phyloP scores from a whole-genome alignment of 2,888 invertebrate genomes.

The Thecocarcelia acutangulata region DNA sequence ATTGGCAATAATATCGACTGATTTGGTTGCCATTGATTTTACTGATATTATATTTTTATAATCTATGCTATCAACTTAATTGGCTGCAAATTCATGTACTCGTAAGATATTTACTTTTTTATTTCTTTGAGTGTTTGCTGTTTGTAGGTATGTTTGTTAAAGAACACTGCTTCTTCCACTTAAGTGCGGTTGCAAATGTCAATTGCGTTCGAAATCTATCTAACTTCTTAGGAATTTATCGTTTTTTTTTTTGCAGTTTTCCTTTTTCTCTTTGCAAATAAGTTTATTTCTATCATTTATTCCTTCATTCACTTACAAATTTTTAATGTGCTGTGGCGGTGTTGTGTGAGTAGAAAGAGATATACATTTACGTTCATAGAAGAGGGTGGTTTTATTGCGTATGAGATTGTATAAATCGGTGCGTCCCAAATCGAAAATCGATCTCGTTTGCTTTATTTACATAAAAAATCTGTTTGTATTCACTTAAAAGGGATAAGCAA shows the following conservation, averaged over 20 bases:
- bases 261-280: slow-evolving; percentile 29
- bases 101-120: neutral
- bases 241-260: slow-evolving; percentile 21
- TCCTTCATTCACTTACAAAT: slow-evolving; percentile 55
- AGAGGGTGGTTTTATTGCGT: slow-evolving; percentile 32
- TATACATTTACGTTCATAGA: neutral
- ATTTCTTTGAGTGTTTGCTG: slow-evolving; percentile 37
- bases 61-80: no score
- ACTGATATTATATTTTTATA: no score
- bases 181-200: slow-evolving; percentile 73
- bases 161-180: slow-evolving; percentile 59
- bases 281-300: slow-evolving; percentile 54
- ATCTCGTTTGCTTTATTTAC: slow-evolving; percentile 81
- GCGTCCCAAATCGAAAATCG: slow-evolving; percentile 75
- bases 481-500: slow-evolving; percentile 82
- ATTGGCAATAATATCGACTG: no score
- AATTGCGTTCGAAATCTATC: slow-evolving; percentile 70
- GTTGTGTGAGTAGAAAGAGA: neutral
- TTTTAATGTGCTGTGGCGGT: slow-evolving; percentile 44
- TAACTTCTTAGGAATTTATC: slow-evolving; percentile 67
- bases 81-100: no score
- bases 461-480: slow-evolving; percentile 82
- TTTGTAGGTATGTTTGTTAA: slow-evolving; percentile 21
- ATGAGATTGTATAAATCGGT: slow-evolving; percentile 35
- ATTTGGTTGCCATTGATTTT: no score